phyloP scores from a whole-genome alignment of 1,140 invertebrate genomes.

The Stegodyphus dumicola region DNA sequence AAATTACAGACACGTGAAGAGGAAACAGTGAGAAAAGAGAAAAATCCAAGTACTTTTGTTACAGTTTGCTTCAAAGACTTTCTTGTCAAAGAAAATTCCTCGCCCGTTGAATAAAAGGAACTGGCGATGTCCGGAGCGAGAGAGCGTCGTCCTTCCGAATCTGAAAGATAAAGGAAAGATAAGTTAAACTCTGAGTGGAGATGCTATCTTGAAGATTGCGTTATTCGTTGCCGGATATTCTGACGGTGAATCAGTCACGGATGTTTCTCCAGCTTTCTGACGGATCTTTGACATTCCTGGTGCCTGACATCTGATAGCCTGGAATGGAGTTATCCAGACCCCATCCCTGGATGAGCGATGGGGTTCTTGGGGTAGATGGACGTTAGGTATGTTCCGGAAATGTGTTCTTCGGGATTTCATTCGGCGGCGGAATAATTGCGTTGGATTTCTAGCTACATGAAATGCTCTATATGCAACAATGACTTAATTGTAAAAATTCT shows the following conservation, averaged over 20 bases:
- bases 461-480: neutral
- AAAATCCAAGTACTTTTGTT: too few species aligned
- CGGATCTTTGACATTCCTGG: neutral
- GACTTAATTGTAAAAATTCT: too few species aligned
- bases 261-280: neutral
- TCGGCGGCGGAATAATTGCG: too few species aligned
- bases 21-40: too few species aligned
- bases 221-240: neutral
- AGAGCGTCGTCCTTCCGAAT: too few species aligned
- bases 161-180: neutral
- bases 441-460: neutral
- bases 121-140: too few species aligned
- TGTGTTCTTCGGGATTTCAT: neutral
- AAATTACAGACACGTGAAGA: too few species aligned
- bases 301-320: neutral
- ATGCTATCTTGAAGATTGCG: slow-evolving; percentile 16
- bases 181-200: neutral
- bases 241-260: neutral
- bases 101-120: too few species aligned
- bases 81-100: too few species aligned
- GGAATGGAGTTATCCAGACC: neutral
- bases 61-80: too few species aligned
- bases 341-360: neutral
- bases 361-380: neutral
- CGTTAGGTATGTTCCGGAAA: neutral